phyloP scores from a whole-genome alignment of 2,888 invertebrate species.

The Amiota minor region DNA sequence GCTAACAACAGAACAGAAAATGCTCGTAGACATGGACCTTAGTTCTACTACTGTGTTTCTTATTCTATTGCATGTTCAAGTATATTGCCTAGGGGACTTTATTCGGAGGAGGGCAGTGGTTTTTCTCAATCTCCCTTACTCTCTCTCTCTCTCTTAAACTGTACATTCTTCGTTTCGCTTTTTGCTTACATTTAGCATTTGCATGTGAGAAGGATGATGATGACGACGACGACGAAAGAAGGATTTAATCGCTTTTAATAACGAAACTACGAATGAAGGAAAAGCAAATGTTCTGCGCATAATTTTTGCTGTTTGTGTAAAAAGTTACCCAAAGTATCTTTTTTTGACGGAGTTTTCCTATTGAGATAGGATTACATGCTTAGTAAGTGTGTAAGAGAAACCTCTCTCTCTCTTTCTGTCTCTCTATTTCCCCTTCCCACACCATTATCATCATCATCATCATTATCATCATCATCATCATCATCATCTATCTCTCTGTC shows the following conservation, averaged over 20 bases:
- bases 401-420: no score
- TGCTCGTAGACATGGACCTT: no score
- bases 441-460: no score
- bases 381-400: no score
- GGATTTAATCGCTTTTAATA: conserved; percentile 61
- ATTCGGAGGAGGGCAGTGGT: background rate
- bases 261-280: conserved; percentile 32
- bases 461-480: no score
- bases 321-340: conserved; percentile 49
- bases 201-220: conserved; percentile 39
- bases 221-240: conserved; percentile 49
- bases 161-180: conserved; percentile 6
- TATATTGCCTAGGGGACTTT: no score
- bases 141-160: background rate
- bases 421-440: no score
- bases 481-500: no score
- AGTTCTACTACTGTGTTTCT: no score
- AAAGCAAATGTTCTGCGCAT: conserved; percentile 28
- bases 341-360: conserved; percentile 49
- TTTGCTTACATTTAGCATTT: conserved; percentile 47
- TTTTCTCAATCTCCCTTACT: background rate
- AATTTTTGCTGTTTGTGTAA: conserved; percentile 53
- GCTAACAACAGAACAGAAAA: no score
- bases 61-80: no score
- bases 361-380: conserved; percentile 41